phyloP scores from a whole-genome alignment of 2,888 invertebrate genomes.

The Apamea monoglypha region DNA sequence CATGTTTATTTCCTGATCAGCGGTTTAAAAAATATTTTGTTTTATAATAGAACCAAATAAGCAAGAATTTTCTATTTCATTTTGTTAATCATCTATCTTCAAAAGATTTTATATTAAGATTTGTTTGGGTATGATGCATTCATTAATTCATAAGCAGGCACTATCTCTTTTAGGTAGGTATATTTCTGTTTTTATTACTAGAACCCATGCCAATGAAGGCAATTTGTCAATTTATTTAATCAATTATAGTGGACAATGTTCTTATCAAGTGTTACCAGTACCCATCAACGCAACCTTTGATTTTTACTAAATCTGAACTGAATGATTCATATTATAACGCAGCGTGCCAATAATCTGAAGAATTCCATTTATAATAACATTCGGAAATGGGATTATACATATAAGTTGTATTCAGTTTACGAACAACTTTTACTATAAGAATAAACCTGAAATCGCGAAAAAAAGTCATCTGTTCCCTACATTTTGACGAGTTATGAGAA shows the following conservation, averaged over 20 bases:
- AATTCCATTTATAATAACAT: constrained; percentile 70
- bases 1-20: constrained; percentile 3
- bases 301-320: constrained; percentile 27
- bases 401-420: too few species aligned
- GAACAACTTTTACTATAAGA: too few species aligned
- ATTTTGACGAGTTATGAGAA: too few species aligned
- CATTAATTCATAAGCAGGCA: neutral
- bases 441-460: too few species aligned
- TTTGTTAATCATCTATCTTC: neutral
- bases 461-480: too few species aligned
- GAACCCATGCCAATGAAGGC: neutral
- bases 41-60: neutral
- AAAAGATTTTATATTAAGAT: neutral
- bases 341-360: constrained; percentile 59
- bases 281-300: constrained; percentile 9
- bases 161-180: neutral
- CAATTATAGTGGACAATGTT: neutral
- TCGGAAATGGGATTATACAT: constrained; percentile 63
- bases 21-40: neutral
- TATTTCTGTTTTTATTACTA: neutral
- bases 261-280: neutral
- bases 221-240: constrained; percentile 5
- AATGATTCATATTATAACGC: constrained; percentile 39
- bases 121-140: too few species aligned
- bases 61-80: neutral